Conservation (phyloP, 2,797 vertebrate genomes). For the Pristis pectinata region DNA sequence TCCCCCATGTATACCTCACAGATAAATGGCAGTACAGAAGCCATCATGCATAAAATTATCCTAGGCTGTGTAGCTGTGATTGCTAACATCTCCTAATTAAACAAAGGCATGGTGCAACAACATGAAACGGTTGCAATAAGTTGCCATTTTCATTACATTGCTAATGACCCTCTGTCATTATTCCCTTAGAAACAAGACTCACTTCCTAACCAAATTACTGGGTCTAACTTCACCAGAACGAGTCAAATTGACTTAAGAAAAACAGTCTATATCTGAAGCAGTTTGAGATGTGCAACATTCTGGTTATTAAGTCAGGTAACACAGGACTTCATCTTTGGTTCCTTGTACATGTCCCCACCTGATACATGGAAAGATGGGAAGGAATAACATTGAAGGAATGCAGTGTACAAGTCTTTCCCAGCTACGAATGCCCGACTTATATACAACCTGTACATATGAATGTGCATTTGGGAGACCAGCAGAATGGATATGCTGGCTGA, state of each 20-base stretch:
- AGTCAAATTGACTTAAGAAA: not conserved
- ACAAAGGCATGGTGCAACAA: not conserved
- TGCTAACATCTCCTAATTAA: not conserved
- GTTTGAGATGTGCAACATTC: not conserved
- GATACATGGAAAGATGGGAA: not conserved
- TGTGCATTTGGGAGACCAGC: too few species aligned
- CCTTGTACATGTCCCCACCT: not conserved
- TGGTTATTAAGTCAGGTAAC: not conserved
- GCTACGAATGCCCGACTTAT: too few species aligned
- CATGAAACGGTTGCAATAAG: not conserved
- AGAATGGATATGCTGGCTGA: too few species aligned
- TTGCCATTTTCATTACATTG: not conserved
- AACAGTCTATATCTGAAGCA: not conserved
- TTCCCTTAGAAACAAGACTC: not conserved
- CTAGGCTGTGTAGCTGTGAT: not conserved
- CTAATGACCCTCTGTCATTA: not conserved
- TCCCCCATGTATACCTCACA: too few species aligned
- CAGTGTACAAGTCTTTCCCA: too few species aligned
- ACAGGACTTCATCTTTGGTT: not conserved
- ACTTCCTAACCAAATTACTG: not conserved
- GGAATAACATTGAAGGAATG: not conserved
- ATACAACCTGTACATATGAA: too few species aligned
- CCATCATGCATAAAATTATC: not conserved
- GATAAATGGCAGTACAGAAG: not conserved
- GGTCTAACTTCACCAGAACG: not conserved